Conservation (phyloP, 2,888 invertebrate species). For the Plagodis pulveraria region DNA sequence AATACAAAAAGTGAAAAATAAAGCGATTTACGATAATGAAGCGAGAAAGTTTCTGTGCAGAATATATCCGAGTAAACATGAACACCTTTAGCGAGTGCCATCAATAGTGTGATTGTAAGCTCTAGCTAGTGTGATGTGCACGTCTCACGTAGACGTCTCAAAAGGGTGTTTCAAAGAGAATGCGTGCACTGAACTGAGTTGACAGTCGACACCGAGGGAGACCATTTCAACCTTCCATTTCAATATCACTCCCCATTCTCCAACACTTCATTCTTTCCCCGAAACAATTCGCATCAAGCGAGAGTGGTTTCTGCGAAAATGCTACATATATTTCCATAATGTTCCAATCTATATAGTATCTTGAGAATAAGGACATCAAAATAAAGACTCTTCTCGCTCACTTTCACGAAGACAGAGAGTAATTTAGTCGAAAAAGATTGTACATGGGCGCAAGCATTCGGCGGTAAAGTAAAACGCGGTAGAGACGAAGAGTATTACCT, state of each 20-base stretch:
- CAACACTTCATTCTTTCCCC: conserved; percentile 49
- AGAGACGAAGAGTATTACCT: neutral
- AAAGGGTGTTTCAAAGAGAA: conserved; percentile 74
- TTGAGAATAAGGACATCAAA: conserved; percentile 48
- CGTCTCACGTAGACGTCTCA: conserved; percentile 69
- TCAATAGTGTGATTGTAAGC: conserved; percentile 13
- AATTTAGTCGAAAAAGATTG: conserved; percentile 69
- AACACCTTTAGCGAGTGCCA: conserved; percentile 41
- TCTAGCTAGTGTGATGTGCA: conserved; percentile 46
- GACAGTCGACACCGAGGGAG: conserved; percentile 53
- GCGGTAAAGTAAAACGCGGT: conserved; percentile 52
- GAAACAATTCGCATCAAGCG: conserved; percentile 35
- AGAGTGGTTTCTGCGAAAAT: conserved; percentile 20
- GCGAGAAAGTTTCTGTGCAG: conserved; percentile 6
- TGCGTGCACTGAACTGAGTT: conserved; percentile 48
- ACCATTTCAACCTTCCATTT: conserved; percentile 52
- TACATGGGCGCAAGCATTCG: conserved; percentile 54
- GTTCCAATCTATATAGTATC: conserved; percentile 37
- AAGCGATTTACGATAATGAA: conserved; percentile 12
- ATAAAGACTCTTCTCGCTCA: conserved; percentile 57
- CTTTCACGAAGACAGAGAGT: conserved; percentile 54
- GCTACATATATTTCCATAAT: conserved; percentile 22
- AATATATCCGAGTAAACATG: conserved; percentile 21
- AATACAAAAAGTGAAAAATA: conserved; percentile 1
- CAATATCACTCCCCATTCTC: conserved; percentile 62